Evolutionary conservation across 2,797 vertebrate genomes (phyloP).

Genomic region (Phrynocephalus guinanensis): DNA sequence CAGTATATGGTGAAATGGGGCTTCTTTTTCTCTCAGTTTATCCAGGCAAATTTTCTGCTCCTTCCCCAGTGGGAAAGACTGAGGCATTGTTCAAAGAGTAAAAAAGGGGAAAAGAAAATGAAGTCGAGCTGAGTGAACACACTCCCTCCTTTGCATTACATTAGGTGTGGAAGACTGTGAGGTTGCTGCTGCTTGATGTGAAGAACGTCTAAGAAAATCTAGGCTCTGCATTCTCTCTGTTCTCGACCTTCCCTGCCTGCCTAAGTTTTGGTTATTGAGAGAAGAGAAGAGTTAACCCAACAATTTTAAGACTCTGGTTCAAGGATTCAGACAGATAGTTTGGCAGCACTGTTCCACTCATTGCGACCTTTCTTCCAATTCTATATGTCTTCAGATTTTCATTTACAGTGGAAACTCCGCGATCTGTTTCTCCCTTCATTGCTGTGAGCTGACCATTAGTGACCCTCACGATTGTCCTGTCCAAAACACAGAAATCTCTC

Average conservation of each 20-base stretch:
- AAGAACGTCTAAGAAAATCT: background rate
- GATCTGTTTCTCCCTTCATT: constrained; percentile 73
- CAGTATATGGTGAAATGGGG: background rate
- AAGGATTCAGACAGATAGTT: background rate
- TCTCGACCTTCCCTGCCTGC: too few relatives aligned
- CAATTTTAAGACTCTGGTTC: constrained; percentile 37
- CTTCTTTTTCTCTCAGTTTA: background rate
- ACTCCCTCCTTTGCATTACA: background rate
- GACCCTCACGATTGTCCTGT: constrained; percentile 68
- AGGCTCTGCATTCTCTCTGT: too few relatives aligned
- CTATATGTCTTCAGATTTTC: constrained; percentile 58
- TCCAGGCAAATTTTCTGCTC: background rate
- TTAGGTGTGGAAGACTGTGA: background rate
- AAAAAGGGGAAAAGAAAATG: background rate
- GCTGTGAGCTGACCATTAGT: constrained; percentile 64
- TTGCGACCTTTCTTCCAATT: constrained; percentile 70
- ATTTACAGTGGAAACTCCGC: constrained; percentile 71
- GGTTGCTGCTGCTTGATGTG: background rate
- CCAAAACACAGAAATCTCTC: constrained; percentile 43
- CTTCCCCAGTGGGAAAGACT: background rate
- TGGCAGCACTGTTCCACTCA: constrained; percentile 35
- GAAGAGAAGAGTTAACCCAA: background rate
- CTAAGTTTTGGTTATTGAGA: background rate
- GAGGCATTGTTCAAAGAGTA: background rate
- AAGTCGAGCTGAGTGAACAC: too few relatives aligned